phyloP scores from a whole-genome alignment of 2,888 invertebrate species.

The Drosophila antonietae region DNA sequence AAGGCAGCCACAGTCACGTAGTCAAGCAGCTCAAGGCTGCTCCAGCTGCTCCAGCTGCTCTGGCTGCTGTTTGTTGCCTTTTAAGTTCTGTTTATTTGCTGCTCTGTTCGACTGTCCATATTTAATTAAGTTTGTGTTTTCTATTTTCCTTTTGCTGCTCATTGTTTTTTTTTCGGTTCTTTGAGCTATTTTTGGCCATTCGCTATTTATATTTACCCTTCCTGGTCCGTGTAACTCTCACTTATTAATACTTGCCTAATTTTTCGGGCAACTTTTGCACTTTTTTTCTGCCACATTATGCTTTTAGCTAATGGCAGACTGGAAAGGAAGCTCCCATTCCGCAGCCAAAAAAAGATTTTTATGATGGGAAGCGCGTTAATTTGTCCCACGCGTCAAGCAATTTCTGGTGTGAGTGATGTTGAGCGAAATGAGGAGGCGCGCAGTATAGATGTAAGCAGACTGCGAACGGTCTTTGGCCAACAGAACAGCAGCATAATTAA shows the following conservation, averaged over 20 bases:
- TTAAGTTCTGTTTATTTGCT: slow-evolving; percentile 37
- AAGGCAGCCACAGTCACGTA: slow-evolving; percentile 3
- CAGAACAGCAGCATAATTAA: slow-evolving; percentile 57
- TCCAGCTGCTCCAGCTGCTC: not conserved
- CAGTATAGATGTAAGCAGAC: not conserved
- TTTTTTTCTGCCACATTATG: slow-evolving; percentile 16
- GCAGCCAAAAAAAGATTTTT: slow-evolving; percentile 28
- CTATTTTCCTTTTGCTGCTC: not conserved
- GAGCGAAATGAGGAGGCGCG: not conserved
- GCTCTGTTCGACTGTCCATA: slow-evolving; percentile 27
- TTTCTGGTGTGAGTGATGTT: not conserved
- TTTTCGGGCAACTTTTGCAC: slow-evolving; percentile 13
- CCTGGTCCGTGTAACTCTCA: not conserved
- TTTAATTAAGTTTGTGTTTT: slow-evolving; percentile 48
- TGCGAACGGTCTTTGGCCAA: slow-evolving; percentile 2
- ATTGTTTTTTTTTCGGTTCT: slow-evolving; percentile 1
- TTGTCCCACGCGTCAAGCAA: slow-evolving; percentile 60
- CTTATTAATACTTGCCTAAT: slow-evolving; percentile 43
- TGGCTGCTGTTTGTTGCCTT: slow-evolving; percentile 19
- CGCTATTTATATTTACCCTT: slow-evolving; percentile 28
- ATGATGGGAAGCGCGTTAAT: slow-evolving; percentile 44
- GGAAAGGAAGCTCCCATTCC: not conserved
- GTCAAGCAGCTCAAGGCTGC: not conserved
- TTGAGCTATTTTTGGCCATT: slow-evolving; percentile 39
- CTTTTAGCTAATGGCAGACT: slow-evolving; percentile 16